Base-by-base conservation (phyloP, 2,888 invertebrate genomes). In the Tuta absoluta region DNA sequence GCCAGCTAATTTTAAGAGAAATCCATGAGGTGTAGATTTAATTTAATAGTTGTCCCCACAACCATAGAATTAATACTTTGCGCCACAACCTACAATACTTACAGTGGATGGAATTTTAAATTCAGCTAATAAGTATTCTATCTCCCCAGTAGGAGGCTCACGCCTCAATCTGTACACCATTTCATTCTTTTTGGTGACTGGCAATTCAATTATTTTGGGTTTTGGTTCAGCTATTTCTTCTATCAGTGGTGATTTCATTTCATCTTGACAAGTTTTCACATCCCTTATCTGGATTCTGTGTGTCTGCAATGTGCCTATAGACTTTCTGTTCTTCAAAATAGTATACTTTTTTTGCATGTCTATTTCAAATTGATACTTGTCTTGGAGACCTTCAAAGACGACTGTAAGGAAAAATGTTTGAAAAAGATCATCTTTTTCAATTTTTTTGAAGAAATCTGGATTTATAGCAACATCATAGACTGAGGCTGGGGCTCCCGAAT, bases 391-490 rank as follows among this genome's bases (percentile, higher is more conserved):
- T 80, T 97, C 96, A 76, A 97, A 94, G 5, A 95, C 94, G 0
- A 97, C 93, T 12, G 95, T 94, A 58, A 97, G 85, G 67, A 98
- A 95, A 78, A 98, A 98, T 68, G 95, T 93, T 80, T 94, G 94
- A 73, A 98, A 97, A 0, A 95, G 84, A 65, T 93, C 89, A 69
- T 94, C 95, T 5, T 91, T 93, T 76, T 94, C 92, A 66, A 97
- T 94, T 92, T 97, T 97, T 37, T 93, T 90, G 76, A 95, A 95
- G 77, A 97, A 98, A 1, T 89, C 86, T 2, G 96, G 93, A 84
- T 97, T 95, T 38, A 98, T 93, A 2, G 97, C 96, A 33, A 98
- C 94, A 84, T 98, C 98, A 79, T 95, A 96, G 0, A 94, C 96
- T 65, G 94, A 93, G 45, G 95, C 95, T 0, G 94, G 93, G 23